A percentile compares a stretch with the other conserved stretches of the same genome.
Evolutionary conservation across 2,888 invertebrate species (phyloP).

Genomic region (Agonopterix arenella): DNA sequence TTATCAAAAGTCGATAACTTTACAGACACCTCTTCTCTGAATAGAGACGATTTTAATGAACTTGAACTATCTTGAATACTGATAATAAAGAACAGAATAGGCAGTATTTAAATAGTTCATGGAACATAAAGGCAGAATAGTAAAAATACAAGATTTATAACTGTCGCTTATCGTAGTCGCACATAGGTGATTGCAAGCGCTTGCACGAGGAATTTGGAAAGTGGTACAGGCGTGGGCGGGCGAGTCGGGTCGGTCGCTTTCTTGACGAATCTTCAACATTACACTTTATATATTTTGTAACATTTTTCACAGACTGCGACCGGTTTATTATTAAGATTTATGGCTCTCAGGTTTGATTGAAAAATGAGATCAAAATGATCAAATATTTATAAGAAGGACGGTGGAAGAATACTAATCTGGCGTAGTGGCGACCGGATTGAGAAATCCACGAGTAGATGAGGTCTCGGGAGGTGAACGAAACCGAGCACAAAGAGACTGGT

Average conservation of each 20-base stretch:
- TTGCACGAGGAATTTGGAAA: conserved; percentile 74
- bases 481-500: too few species aligned
- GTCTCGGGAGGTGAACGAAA: not conserved
- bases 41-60: too few species aligned
- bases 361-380: conserved; percentile 6
- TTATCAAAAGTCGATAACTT: too few species aligned
- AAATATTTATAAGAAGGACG: conserved; percentile 6
- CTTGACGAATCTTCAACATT: conserved; percentile 68
- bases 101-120: too few species aligned
- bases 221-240: conserved; percentile 71
- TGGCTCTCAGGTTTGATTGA: conserved; percentile 2
- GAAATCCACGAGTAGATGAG: too few species aligned
- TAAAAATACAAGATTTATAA: too few species aligned
- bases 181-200: conserved; percentile 62
- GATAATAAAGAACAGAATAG: too few species aligned
- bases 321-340: conserved; percentile 22
- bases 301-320: conserved; percentile 47
- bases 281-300: conserved; percentile 60
- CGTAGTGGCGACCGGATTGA: not conserved
- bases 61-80: too few species aligned
- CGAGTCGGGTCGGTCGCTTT: conserved; percentile 53
- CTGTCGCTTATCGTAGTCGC: not conserved
- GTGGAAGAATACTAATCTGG: not conserved
- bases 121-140: too few species aligned
- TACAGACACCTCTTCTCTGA: too few species aligned